These are phyloP conservation scores for Rattus rattus DNA, from an alignment of 2,113 vertebrate genomes.

Conservation along the genomic window DNA sequence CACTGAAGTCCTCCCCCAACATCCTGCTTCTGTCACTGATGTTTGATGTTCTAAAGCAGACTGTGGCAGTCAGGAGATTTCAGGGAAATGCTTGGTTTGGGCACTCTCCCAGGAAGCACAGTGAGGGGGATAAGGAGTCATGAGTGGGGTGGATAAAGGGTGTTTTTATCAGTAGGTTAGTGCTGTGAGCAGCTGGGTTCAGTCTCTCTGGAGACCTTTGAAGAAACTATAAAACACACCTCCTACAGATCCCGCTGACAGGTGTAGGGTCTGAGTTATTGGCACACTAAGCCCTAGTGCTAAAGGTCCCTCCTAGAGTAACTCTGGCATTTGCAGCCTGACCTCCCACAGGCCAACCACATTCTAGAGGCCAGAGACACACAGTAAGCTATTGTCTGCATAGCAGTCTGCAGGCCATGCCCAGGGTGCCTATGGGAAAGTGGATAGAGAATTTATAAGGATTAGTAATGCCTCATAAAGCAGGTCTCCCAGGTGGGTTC, in stretches of 20 bases:
- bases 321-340: conserved; percentile 30
- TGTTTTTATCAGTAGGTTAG: neutral
- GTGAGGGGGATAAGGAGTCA: neutral
- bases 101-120: neutral
- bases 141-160: neutral
- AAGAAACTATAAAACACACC: neutral
- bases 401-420: neutral
- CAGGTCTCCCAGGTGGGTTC: neutral
- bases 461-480: neutral
- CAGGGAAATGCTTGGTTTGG: neutral
- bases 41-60: conserved; percentile 3
- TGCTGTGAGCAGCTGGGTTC: neutral
- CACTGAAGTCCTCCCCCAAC: neutral
- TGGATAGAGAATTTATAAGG: too few relatives aligned
- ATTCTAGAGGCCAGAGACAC: neutral
- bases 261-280: neutral
- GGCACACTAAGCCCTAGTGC: neutral
- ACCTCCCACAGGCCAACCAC: neutral
- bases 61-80: neutral
- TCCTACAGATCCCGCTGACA: neutral
- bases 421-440: neutral
- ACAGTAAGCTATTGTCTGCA: neutral
- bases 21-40: neutral
- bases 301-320: neutral
- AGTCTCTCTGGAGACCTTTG: neutral